These are phyloP conservation scores for Macroglossus sobrinus DNA, from an alignment of 2,113 vertebrate genomes.

Conservation along the genomic window DNA sequence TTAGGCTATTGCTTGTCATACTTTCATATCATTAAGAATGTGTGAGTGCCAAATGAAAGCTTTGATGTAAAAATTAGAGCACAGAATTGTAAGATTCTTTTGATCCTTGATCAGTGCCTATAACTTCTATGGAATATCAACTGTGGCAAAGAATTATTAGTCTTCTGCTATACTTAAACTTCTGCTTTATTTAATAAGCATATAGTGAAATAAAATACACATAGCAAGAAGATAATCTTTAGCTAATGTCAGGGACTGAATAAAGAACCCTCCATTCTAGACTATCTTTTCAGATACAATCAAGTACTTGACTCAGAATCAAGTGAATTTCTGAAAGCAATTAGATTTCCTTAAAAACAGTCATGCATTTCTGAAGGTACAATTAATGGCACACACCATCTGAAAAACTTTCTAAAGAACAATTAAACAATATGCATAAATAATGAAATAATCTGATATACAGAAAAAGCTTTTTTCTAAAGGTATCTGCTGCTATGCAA, in stretches of 20 bases:
- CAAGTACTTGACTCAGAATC: constrained; percentile 18
- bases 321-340: constrained; percentile 27
- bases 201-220: constrained; percentile 56
- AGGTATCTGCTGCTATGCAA: not conserved
- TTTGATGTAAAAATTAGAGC: constrained; percentile 63
- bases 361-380: not conserved
- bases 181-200: constrained; percentile 67
- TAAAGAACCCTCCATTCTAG: not conserved
- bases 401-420: not conserved
- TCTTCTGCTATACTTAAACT: constrained; percentile 43
- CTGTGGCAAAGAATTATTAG: constrained; percentile 54
- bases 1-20: constrained; percentile 40
- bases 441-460: constrained; percentile 24
- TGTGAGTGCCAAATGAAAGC: constrained; percentile 57
- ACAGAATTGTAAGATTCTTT: constrained; percentile 52
- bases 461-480: constrained; percentile 16
- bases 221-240: constrained; percentile 38
- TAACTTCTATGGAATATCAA: constrained; percentile 43
- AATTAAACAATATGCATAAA: constrained; percentile 39
- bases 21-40: constrained; percentile 58
- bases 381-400: not conserved
- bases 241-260: not conserved
- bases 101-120: constrained; percentile 56
- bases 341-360: constrained; percentile 50
- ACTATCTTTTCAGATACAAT: not conserved